Evolutionary conservation across 2,113 vertebrate genomes (phyloP), one percentile per base, ranked within the genome.

Genomic region (Zapornia atra): DNA sequence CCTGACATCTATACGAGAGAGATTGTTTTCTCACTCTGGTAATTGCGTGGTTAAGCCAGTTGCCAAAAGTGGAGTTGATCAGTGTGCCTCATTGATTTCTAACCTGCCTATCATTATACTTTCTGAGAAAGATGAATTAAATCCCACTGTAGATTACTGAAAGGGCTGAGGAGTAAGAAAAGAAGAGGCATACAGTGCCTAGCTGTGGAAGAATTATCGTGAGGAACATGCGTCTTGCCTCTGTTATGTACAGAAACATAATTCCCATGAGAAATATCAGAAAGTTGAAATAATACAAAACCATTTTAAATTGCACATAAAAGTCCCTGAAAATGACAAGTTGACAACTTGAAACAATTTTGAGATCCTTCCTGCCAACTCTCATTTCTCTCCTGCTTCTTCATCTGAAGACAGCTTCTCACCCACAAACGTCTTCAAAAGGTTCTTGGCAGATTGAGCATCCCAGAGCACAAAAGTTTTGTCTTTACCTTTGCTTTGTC

Each of bases 341-440:
- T 33, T 97, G 93, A 96, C 90, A 96, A 86, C 91, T 95, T 94
- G 82, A 95, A 97, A 95, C 61, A 92, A 78, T 94, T 95, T 93
- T 86, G 90, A 96, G 90, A 93, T 93, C 92, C 88, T 70, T 88
- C 72, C 85, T 96, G 91, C 91, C 93, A 96, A 64, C 78, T 96
- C 91, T 93, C 13, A 86, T 95, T 97, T 96, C 84, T 92, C 60
- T 94, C 12, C 56, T 91, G 81, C 71, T 85, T 95, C 95, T 95
- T 93, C 95, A 91, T 93, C 92, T 92, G 91, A 86, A 96, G 95
- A 90, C 90, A 90, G 76, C 79, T 95, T 95, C 64, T 97, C 82
- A 65, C 95, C 97, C 91, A 95, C 92, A 90, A 60, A 63, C 70
- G 50, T 92, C 93, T 96, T 95, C 93, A 96, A 89, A 96, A 92